These are phyloP conservation scores for Diglossa cyanea DNA, from an alignment of 2,797 vertebrate species.

Conservation along the genomic window DNA sequence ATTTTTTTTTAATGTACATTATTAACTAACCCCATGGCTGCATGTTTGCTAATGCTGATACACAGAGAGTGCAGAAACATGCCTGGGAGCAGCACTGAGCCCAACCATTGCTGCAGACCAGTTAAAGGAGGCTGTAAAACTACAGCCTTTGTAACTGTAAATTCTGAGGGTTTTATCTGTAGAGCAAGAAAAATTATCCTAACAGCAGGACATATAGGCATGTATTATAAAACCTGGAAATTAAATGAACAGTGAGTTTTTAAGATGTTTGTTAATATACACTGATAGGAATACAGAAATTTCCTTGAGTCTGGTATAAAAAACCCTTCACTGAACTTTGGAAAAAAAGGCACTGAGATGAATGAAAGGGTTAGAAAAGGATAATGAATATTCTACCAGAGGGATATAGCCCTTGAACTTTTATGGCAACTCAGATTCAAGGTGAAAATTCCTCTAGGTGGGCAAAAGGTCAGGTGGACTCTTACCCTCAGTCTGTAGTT, in stretches of 20 bases:
- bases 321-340: neutral
- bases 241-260: neutral
- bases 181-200: neutral
- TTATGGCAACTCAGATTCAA: neutral
- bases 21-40: neutral
- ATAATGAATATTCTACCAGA: neutral
- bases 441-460: neutral
- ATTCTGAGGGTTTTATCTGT: neutral
- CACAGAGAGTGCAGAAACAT: neutral
- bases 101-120: neutral
- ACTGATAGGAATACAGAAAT: neutral
- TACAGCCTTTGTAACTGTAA: neutral
- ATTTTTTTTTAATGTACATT: rapidly evolving
- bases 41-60: neutral
- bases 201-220: neutral
- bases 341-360: neutral
- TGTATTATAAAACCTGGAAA: neutral
- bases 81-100: neutral
- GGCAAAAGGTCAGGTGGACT: neutral
- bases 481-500: neutral
- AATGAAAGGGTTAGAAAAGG: neutral
- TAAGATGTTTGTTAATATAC: neutral
- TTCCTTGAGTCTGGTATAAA: neutral
- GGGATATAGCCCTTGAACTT: neutral
- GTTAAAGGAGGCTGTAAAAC: neutral